Evolutionary conservation across 2,888 invertebrate genomes (phyloP), one percentile per base, ranked within the genome.

Genomic region (Vanessa cardui): DNA sequence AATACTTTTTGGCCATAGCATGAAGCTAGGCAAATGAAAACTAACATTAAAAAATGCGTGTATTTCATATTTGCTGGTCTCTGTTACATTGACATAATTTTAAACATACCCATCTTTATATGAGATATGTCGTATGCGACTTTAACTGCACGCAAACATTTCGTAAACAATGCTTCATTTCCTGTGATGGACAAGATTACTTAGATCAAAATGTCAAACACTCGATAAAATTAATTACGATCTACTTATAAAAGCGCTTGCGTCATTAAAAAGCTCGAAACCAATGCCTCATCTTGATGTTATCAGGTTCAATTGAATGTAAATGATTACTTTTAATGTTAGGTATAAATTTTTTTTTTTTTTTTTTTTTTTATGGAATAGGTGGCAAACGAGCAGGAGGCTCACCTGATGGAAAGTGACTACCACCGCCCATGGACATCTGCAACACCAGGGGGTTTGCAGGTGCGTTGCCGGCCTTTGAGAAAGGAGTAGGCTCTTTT

Each of bases 141-240:
- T 64, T 60, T 69, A 71, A 72, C 69, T 76, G 78, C 81, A 79
- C 77, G 82, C 83, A 84, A 85, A 83, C 80, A 82, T 83, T 83
- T 87, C 83, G 85, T 84, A 88, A 85, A 88, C 84, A 89, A 89
- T 89, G 83, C 80, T 85, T 83, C 81, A 83, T 85, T 85, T 90
- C 90, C 91, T 87, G 87, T 73, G 83, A 86, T 87, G 76, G 78
- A 86, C 83, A 81, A 79, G 88, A 90, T 89, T 80, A 70, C 66
- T 58, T 73, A 79, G 77, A 82, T 83, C 83, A 87, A 85, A 81
- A 80, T 79, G 79, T 76, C 56, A 16, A 67, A 70, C 76, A 75
- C 73, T 73, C 76, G 83, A 86, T 87, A 81, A 81, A 76, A 78
- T 77, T 80, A 85, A 84, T 86, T 82, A 78, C 65, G 49, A 62